These are phyloP conservation scores for Campylomormyrus tamandua DNA, from an alignment of 2,113 vertebrate species.

Conservation along the genomic window DNA sequence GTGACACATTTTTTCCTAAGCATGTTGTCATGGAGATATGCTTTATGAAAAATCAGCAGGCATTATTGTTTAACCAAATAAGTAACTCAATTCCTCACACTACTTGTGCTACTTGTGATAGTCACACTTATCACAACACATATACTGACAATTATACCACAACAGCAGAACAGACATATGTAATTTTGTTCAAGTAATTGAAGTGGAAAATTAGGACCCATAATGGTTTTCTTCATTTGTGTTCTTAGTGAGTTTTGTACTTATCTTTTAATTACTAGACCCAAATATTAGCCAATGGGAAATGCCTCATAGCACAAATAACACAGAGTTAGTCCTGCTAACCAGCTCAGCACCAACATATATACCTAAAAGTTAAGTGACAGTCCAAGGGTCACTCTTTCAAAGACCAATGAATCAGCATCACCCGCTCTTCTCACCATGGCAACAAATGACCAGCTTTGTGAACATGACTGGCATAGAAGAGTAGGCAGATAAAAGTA, in stretches of 20 bases:
- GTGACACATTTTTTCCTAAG: not conserved
- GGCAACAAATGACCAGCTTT: not conserved
- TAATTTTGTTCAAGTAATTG: slow-evolving; percentile 4
- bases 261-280: slow-evolving; percentile 14
- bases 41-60: not conserved
- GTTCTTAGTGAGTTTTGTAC: slow-evolving; percentile 3
- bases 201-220: slow-evolving; percentile 7
- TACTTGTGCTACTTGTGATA: not conserved
- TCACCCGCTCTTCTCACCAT: not conserved
- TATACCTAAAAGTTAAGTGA: not conserved
- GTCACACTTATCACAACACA: not conserved
- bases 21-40: slow-evolving; percentile 8
- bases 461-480: not conserved
- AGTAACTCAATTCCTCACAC: slow-evolving; percentile 5
- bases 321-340: not conserved
- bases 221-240: not conserved
- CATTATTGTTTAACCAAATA: not conserved
- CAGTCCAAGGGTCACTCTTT: not conserved
- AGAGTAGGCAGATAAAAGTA: not conserved
- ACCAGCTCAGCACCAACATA: not conserved
- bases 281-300: not conserved
- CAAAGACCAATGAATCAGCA: not conserved
- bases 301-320: not conserved
- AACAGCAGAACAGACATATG: not conserved
- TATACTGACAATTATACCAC: slow-evolving; percentile 2